A percentile compares a stretch with the other conserved stretches of the same genome.
These are phyloP conservation scores for Murina feae DNA, from an alignment of 2,113 vertebrate genomes.

Conservation along the genomic window DNA sequence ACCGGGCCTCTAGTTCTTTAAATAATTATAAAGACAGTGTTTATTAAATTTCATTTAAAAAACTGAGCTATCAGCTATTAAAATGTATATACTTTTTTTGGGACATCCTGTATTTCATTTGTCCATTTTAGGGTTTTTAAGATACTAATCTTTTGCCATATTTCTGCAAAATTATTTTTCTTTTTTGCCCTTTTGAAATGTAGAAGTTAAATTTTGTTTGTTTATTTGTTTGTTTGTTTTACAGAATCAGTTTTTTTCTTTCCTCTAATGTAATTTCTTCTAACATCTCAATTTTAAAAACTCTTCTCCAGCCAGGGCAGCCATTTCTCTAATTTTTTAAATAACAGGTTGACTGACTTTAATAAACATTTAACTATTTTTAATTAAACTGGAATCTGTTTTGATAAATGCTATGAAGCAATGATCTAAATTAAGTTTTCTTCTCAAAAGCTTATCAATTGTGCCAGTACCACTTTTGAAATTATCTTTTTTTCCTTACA, in stretches of 20 bases:
- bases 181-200: background rate
- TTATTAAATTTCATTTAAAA: no score
- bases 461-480: background rate
- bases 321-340: background rate
- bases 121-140: background rate
- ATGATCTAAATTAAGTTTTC: background rate
- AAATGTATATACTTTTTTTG: no score
- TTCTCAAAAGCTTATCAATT: background rate
- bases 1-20: no score
- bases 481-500: background rate
- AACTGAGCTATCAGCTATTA: no score
- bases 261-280: slow-evolving; percentile 9
- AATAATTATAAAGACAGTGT: no score
- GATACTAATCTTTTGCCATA: background rate
- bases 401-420: background rate
- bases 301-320: background rate
- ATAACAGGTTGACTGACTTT: background rate
- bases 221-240: no score
- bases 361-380: background rate
- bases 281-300: background rate
- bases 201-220: background rate
- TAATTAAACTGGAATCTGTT: slow-evolving; percentile 11
- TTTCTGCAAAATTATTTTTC: background rate
- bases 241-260: background rate
- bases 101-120: background rate